Conservation (phyloP, 2,888 invertebrate genomes). For the Notocelia uddmanniana region DNA sequence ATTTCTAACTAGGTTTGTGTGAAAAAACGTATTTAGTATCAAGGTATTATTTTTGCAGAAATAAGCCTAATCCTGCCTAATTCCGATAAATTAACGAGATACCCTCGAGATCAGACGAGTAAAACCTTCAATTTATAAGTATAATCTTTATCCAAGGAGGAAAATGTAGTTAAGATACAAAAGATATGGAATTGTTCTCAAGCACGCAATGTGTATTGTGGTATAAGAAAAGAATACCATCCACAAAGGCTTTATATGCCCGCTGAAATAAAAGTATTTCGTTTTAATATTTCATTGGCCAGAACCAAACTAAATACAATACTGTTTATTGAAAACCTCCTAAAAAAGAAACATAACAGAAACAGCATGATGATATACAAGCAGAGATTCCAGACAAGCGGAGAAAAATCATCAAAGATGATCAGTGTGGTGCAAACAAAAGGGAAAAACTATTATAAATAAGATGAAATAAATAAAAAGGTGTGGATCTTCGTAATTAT, state of each 20-base stretch:
- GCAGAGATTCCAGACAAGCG: too few species aligned
- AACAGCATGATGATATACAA: too few species aligned
- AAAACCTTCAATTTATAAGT: neutral
- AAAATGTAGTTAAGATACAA: neutral
- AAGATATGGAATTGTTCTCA: neutral
- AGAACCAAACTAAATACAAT: neutral
- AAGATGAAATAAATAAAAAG: too few species aligned
- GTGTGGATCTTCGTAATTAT: too few species aligned
- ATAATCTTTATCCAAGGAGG: neutral
- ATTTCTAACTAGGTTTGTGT: too few species aligned
- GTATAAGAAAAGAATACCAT: neutral
- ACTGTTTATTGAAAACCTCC: too few species aligned
- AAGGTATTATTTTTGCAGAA: neutral
- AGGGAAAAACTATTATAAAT: too few species aligned
- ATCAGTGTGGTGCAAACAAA: too few species aligned
- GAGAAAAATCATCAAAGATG: too few species aligned
- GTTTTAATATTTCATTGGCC: neutral
- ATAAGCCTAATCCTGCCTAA: neutral
- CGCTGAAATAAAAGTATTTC: neutral
- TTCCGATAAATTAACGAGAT: neutral
- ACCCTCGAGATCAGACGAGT: neutral
- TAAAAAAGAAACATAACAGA: too few species aligned
- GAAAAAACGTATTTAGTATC: too few species aligned
- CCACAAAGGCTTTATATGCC: neutral
- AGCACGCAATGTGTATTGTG: neutral